phyloP scores from a whole-genome alignment of 1,140 invertebrate genomes.

The Zaprionus camerounensis region DNA sequence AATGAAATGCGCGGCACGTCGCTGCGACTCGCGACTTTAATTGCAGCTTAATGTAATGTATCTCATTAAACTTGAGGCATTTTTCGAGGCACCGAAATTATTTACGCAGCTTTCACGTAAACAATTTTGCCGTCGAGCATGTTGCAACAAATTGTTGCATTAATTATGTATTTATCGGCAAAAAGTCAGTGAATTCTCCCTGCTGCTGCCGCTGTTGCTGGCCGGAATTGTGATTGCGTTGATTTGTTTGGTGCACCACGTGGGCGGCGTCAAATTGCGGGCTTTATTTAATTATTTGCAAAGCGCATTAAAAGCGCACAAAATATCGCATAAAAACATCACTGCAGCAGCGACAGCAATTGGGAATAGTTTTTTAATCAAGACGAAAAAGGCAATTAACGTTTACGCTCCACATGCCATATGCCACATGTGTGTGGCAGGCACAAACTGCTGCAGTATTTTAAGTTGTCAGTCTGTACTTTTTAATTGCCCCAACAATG shows the following conservation, averaged over 20 bases:
- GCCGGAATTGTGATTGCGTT: not conserved
- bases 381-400: conserved; percentile 69
- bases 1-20: conserved; percentile 56
- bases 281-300: conserved; percentile 67
- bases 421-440: conserved; percentile 53
- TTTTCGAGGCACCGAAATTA: conserved; percentile 20
- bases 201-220: not conserved
- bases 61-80: conserved; percentile 57
- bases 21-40: conserved; percentile 20
- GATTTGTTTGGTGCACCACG: conserved; percentile 20
- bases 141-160: conserved; percentile 65
- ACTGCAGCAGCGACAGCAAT: conserved; percentile 39
- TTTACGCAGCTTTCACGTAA: conserved; percentile 61
- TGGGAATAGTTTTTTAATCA: conserved; percentile 68
- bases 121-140: conserved; percentile 39
- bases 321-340: conserved; percentile 38
- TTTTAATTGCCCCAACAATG: conserved; percentile 59
- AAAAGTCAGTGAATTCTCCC: conserved; percentile 16
- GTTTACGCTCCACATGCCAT: conserved; percentile 36
- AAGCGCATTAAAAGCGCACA: conserved; percentile 7
- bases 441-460: conserved; percentile 23
- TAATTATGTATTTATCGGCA: conserved; percentile 35
- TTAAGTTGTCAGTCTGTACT: conserved; percentile 4
- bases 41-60: conserved; percentile 65
- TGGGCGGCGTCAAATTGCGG: conserved; percentile 42